A percentile compares a stretch with the other conserved stretches of the same genome.
Evolutionary conservation across 2,888 invertebrate genomes (phyloP).

Genomic region (Pseudococcus longispinus): DNA sequence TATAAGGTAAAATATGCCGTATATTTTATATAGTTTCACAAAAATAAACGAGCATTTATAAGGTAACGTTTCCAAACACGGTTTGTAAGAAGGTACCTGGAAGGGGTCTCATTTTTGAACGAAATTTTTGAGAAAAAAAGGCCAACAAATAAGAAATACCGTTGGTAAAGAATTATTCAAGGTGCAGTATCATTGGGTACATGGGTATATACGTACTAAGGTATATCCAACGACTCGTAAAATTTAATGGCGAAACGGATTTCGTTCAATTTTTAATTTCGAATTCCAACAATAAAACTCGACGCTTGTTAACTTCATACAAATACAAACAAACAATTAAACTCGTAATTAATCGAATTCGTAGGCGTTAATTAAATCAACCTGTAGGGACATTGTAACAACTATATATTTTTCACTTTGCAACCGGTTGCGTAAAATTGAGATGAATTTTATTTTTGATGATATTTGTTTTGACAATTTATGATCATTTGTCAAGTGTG

Average conservation of each 20-base stretch:
- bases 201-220: background rate
- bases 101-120: background rate
- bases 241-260: slow-evolving; percentile 22
- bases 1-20: background rate
- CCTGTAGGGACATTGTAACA: background rate
- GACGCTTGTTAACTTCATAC: background rate
- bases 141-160: background rate
- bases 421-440: too few species aligned
- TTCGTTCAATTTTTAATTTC: background rate
- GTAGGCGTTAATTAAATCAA: background rate
- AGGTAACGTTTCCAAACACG: background rate
- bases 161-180: background rate
- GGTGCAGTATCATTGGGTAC: background rate
- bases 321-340: slow-evolving; percentile 21
- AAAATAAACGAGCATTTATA: too few species aligned
- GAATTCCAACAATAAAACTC: background rate
- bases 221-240: background rate
- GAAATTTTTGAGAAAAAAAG: background rate
- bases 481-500: too few species aligned
- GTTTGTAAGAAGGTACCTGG: background rate
- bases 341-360: background rate
- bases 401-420: background rate
- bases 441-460: too few species aligned
- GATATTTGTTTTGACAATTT: too few species aligned
- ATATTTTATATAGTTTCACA: background rate